Base-by-base conservation (phyloP, 2,888 invertebrate genomes). In the Eretmocerus hayati region DNA sequence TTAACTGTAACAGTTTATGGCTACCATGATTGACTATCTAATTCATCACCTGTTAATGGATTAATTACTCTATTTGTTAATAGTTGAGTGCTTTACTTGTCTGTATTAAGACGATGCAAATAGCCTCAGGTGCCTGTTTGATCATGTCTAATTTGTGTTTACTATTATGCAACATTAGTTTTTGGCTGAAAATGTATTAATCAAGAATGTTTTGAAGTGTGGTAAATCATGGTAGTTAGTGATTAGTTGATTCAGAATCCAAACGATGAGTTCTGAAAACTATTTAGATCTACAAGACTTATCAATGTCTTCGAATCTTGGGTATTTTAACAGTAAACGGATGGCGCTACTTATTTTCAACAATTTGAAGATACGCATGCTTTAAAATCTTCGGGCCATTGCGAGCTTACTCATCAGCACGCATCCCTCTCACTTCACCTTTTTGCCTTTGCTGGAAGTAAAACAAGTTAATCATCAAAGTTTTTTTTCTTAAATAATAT, bases 351-450 rank as follows among this genome's bases (percentile, higher is more conserved):
- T n/a, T n/a, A n/a, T n/a, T n/a, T n/a, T n/a, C n/a, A n/a, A n/a
- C n/a, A n/a, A n/a, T n/a, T n/a, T n/a, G n/a, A n/a, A n/a, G n/a
- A n/a, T n/a, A n/a, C n/a, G n/a, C n/a, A n/a, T n/a, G n/a, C n/a
- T n/a, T n/a, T n/a, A n/a, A n/a, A n/a, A n/a, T n/a, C n/a, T n/a
- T n/a, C n/a, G n/a, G n/a, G n/a, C 62, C 63, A 56, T 59, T 55
- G 55, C 60, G 60, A 62, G 61, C 59, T 71, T 66, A 71, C 65
- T 69, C 70, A 62, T 91, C 91, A 53, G 90, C 90, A 65, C 84
- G 83, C 86, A 90, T 91, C 61, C 92, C 92, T 63, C 92, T 83
- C 59, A 92, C 92, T 72, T 89, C 87, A 42, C 92, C 92, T 69
- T 83, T 80, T 72, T 85, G 82, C 65, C 90, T 85, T 71, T 91